Percentiles rank a stretch among this genome's conserved stretches.
Conservation (phyloP, 2,113 vertebrate species). For the Pelodiscus sinensis region DNA sequence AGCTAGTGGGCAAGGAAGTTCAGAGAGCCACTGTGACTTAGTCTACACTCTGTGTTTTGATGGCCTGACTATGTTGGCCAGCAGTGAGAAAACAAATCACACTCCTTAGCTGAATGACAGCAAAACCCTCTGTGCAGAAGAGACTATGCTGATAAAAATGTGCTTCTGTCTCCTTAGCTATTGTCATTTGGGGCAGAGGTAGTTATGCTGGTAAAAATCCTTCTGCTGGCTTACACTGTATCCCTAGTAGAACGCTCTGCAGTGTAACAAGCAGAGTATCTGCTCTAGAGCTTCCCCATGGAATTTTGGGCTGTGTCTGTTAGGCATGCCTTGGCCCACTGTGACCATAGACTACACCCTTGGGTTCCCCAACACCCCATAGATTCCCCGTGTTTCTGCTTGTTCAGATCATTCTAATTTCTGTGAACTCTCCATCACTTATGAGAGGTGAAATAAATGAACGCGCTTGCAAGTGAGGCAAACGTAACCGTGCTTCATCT, state of each 20-base stretch:
- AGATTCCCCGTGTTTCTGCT: neutral
- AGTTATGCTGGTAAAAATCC: neutral
- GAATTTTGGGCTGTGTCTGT: no score
- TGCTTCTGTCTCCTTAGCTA: neutral
- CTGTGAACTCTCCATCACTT: neutral
- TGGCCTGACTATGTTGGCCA: neutral
- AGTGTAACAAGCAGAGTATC: neutral
- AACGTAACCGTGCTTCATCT: constrained; percentile 3
- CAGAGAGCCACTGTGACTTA: neutral
- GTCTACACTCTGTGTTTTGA: neutral
- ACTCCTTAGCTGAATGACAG: neutral
- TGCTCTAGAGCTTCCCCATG: neutral
- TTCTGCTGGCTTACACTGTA: neutral
- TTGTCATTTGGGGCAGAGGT: neutral
- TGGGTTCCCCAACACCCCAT: no score
- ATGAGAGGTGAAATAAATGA: neutral
- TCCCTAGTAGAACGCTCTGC: neutral
- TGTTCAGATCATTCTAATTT: constrained; percentile 3
- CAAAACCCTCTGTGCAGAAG: neutral
- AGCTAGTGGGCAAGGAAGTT: neutral
- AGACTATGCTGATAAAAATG: neutral
- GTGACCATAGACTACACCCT: no score
- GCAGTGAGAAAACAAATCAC: neutral
- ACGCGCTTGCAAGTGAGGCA: neutral
- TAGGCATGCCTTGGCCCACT: no score